Base-by-base conservation (phyloP, 2,888 invertebrate genomes). In the Chloroclystis v-ata region DNA sequence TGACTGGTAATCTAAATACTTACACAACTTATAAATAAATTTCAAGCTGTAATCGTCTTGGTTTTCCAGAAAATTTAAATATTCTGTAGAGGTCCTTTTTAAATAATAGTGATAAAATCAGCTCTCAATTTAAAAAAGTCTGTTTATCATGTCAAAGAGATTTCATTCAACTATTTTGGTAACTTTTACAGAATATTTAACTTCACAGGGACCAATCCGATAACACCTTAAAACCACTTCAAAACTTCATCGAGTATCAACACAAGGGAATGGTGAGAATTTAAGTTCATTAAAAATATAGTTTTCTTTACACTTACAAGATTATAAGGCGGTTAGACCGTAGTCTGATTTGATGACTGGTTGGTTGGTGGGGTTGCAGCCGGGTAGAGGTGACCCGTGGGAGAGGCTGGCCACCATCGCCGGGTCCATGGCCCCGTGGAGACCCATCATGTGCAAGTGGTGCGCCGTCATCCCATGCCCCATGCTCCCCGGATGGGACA, bases 271-370 rank as follows among this genome's bases (percentile, higher is more conserved):
- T 87, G 86, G 82, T 86, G 78, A 71, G 77, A 79, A 76, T 72
- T 70, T 69, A 72, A 75, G 75, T 83, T 74, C 71, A 57, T 76
- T 77, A 85, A 86, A 50, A 72, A 85, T 83, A 86, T 79, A 80
- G 70, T 67, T 72, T 75, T 75, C 70, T 82, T 76, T 81, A 83
- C 70, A 82, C 68, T 67, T 77, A 72, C 80, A 78, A 66, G 82
- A 86, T 87, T 87, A 87, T 87, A 87, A 87, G 85, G 95, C 92
- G 75, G 95, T 96, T 68, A 96, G 91, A 78, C 94, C 96, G 75
- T 96, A 96, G 85, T 96, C 95, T 63, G 95, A 94, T 84, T 95
- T 95, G 69, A 95, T 94, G 69, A 92, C 89, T 54, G 91, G 86
- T 59, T 90, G 89, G 59, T 69, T 81, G 37, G 66, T 62, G 30